These are phyloP conservation scores for Hypomecis punctinalis DNA, from an alignment of 2,888 invertebrate species.

Conservation along the genomic window DNA sequence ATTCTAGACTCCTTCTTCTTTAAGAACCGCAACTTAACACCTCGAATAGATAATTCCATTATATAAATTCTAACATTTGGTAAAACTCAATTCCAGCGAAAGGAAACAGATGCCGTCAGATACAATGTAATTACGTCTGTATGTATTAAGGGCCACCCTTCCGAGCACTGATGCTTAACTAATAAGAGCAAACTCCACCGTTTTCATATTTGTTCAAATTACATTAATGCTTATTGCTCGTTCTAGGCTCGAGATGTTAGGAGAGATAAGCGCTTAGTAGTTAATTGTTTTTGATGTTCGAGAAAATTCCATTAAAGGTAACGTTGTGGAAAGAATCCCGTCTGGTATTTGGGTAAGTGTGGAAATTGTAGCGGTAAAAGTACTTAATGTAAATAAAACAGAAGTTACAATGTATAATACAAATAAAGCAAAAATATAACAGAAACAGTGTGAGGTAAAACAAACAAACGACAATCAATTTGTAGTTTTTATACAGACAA, in stretches of 20 bases:
- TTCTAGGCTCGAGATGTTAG: slow-evolving; percentile 56
- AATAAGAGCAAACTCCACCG: slow-evolving; percentile 73
- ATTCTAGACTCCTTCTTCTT: no score
- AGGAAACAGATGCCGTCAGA: slow-evolving; percentile 57
- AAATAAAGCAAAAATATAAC: no score
- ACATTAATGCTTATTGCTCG: slow-evolving; percentile 74
- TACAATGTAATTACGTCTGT: slow-evolving; percentile 66
- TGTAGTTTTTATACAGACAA: background rate
- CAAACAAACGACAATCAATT: background rate
- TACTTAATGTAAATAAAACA: background rate
- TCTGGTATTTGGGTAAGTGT: slow-evolving; percentile 10
- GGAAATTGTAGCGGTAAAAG: slow-evolving; percentile 11
- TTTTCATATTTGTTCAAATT: slow-evolving; percentile 80
- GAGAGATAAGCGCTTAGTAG: slow-evolving; percentile 49
- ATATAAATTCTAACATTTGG: slow-evolving; percentile 27
- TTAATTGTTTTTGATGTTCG: slow-evolving; percentile 34
- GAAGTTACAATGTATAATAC: no score
- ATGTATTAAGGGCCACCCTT: slow-evolving; percentile 53
- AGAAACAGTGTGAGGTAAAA: background rate
- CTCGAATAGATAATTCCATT: slow-evolving; percentile 16
- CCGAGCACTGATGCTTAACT: slow-evolving; percentile 65
- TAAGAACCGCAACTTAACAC: background rate
- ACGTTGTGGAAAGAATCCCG: slow-evolving; percentile 17
- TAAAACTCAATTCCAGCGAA: slow-evolving; percentile 43
- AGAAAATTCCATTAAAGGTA: slow-evolving; percentile 20